A percentile compares a stretch with the other conserved stretches of the same genome.
Conservation (phyloP, 2,797 vertebrate genomes). For the Notamacropus eugenii region DNA sequence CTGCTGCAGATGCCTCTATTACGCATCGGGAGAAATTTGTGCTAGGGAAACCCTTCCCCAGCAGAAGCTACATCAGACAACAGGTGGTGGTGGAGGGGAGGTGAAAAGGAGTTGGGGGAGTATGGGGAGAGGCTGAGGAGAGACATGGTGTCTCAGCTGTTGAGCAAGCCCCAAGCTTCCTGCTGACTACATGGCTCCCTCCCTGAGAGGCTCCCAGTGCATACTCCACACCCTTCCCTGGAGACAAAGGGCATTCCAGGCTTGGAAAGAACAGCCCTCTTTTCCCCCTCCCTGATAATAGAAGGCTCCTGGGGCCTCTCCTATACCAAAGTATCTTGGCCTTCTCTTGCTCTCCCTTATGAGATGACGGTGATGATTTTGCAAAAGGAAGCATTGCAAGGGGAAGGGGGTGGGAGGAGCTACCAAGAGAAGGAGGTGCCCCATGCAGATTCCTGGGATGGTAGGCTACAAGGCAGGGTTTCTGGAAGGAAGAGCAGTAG, state of each 20-base stretch:
- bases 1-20: not conserved
- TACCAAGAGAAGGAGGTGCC: not conserved
- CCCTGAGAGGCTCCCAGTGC: not conserved
- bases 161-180: not conserved
- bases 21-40: not conserved
- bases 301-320: not conserved
- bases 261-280: not conserved
- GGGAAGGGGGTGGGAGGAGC: too few relatives aligned
- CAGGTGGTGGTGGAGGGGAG: not conserved
- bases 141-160: conserved; percentile 1
- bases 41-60: not conserved
- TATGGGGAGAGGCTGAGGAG: not conserved
- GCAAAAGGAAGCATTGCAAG: not conserved
- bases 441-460: not conserved
- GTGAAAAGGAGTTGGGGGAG: not conserved
- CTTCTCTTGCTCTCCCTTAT: not conserved
- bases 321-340: not conserved
- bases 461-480: not conserved
- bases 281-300: not conserved
- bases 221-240: not conserved
- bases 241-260: not conserved
- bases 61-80: not conserved
- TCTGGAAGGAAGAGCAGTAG: not conserved
- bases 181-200: not conserved
- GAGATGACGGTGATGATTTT: not conserved